These are phyloP conservation scores for Pseudopipra pipra DNA, from an alignment of 2,113 vertebrate genomes.

Conservation along the genomic window DNA sequence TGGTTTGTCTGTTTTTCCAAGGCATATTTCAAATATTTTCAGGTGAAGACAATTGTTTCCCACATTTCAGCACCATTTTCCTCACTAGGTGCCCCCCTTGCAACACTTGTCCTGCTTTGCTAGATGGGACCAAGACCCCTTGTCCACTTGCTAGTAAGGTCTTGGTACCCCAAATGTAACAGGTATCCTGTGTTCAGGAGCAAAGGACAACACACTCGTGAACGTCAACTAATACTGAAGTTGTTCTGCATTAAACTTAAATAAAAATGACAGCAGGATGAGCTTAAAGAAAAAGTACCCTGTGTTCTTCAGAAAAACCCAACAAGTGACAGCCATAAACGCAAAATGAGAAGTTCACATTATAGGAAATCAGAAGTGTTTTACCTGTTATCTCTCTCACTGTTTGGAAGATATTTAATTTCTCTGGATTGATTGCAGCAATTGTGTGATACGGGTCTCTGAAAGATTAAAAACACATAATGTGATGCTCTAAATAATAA, in stretches of 20 bases:
- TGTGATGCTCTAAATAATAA: neutral
- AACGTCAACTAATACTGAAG: neutral
- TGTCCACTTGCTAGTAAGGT: neutral
- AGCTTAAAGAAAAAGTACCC: neutral
- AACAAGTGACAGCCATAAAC: neutral
- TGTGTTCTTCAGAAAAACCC: neutral
- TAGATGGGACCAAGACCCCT: neutral
- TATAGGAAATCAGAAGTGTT: neutral
- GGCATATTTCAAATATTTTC: neutral
- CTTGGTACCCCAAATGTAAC: neutral
- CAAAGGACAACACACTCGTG: neutral
- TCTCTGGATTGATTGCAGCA: constrained; percentile 91
- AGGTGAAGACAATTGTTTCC: neutral
- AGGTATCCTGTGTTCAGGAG: neutral
- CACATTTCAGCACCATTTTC: neutral
- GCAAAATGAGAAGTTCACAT: neutral
- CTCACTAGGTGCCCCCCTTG: neutral
- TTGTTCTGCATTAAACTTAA: neutral
- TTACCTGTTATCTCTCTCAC: constrained; percentile 98
- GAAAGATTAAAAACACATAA: constrained; percentile 37
- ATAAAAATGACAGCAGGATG: fast-evolving
- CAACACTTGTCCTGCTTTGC: neutral
- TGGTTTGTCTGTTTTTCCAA: neutral
- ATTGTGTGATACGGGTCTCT: constrained; percentile 96
- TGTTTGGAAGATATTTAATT: constrained; percentile 91